Evolutionary conservation across 1,140 invertebrate genomes (phyloP).

Genomic region (Orchestia grillus): DNA sequence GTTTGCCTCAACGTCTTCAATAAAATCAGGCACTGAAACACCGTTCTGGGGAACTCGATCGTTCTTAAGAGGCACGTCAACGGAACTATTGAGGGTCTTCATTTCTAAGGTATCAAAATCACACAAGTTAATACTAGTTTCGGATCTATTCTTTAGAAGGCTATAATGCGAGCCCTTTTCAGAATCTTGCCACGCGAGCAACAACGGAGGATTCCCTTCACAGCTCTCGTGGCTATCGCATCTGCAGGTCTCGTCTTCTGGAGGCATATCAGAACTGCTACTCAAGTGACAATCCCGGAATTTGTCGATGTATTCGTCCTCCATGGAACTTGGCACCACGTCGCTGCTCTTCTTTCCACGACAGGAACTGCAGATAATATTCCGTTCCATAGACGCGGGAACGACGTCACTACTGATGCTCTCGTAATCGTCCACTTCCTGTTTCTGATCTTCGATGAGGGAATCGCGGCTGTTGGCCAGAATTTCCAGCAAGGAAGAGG

Average conservation of each 20-base stretch:
- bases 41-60: slow-evolving; percentile 66
- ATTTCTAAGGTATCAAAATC: slow-evolving; percentile 65
- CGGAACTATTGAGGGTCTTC: slow-evolving; percentile 30
- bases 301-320: not conserved
- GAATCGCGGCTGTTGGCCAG: slow-evolving; percentile 64
- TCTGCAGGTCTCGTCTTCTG: slow-evolving; percentile 57
- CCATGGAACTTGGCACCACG: not conserved
- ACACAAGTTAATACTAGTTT: slow-evolving; percentile 62
- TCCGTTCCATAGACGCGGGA: slow-evolving; percentile 29
- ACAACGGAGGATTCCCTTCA: slow-evolving; percentile 62
- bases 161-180: slow-evolving; percentile 93
- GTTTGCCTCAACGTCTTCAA: slow-evolving; percentile 66
- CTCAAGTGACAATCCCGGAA: slow-evolving; percentile 31
- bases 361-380: slow-evolving; percentile 27
- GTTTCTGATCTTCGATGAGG: slow-evolving; percentile 63
- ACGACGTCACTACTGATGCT: slow-evolving; percentile 66
- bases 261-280: slow-evolving; percentile 60
- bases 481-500: slow-evolving; percentile 65
- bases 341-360: not conserved
- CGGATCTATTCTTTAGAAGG: slow-evolving; percentile 77
- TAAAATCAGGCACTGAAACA: slow-evolving; percentile 64
- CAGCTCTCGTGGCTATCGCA: slow-evolving; percentile 60
- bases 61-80: not conserved
- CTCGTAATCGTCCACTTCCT: slow-evolving; percentile 63
- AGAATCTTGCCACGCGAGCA: slow-evolving; percentile 77